Conservation (phyloP, 1,140 invertebrate genomes). For the Lasaia peninsularis region DNA sequence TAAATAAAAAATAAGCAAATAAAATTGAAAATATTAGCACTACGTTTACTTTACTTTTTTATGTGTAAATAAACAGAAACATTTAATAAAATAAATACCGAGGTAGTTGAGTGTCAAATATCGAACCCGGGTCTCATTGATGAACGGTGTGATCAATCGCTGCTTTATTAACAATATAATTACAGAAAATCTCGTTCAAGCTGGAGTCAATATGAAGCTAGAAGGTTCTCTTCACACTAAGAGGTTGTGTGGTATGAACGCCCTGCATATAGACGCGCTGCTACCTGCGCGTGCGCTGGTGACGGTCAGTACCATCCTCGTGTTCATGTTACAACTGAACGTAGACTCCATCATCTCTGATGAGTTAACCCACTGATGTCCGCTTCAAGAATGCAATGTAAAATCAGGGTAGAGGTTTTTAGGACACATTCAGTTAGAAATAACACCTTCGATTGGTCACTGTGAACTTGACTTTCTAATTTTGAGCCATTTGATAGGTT, state of each 20-base stretch:
- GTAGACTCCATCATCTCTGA: background rate
- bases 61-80: background rate
- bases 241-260: background rate
- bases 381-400: too few relatives aligned
- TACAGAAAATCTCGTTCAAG: background rate
- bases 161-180: background rate
- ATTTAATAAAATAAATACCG: background rate
- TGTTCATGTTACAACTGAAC: conserved; percentile 3
- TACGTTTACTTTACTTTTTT: too few relatives aligned
- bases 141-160: too few relatives aligned
- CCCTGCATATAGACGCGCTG: background rate
- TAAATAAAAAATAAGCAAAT: too few relatives aligned
- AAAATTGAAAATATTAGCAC: too few relatives aligned
- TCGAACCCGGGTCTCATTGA: background rate
- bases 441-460: too few relatives aligned
- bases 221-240: background rate
- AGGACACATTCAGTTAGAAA: too few relatives aligned
- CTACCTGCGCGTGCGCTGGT: background rate
- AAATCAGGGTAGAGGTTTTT: too few relatives aligned
- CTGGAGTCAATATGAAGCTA: background rate
- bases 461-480: too few relatives aligned
- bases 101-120: too few relatives aligned
- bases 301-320: conserved; percentile 5
- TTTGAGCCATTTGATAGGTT: too few relatives aligned
- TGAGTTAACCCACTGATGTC: background rate